Evolutionary conservation across 2,888 invertebrate genomes (phyloP), one percentile per base, ranked within the genome.

Genomic region (Scaeva pyrastri): DNA sequence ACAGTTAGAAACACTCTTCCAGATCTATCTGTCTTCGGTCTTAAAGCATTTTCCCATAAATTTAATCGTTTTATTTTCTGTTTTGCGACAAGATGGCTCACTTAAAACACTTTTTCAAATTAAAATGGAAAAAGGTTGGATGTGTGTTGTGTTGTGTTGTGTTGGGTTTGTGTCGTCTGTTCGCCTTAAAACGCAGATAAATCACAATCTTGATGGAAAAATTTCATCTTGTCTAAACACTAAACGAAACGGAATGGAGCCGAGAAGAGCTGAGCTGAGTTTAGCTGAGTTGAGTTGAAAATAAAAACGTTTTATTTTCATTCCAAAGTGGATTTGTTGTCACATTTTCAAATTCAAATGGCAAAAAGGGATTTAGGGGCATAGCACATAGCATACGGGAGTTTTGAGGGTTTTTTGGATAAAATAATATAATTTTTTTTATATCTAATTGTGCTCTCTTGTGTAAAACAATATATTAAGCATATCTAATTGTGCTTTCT

Each of bases 181-280:
- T 23, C n/a, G 43, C 52, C 48, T 73, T 66, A 64, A 79, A 66
- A 73, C 70, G 45, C 72, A 76, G 64, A 82, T 82, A 82, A 77
- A 77, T 76, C 77, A 82, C 82, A 82, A 82, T 82, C 82, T 76
- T 66, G 76, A 77, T 77, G 71, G 71, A 43, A 66, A 72, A 82
- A 66, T 76, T 48, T 76, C 58, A 58, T 76, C 58, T 68, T 66
- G 82, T 72, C 72, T 77, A 43, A 52, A 76, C 36, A 55, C 31
- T 31, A 48, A 52, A 76, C 36, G 62, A 26, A 71, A 64, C 45
- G 2, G 12, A 45, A 45, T 19, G 12, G 11, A 12, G 26, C 11
- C 26, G 16, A 76, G 21, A 31, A 31, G 3, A 8, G 31, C 31
- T 31, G 31, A 31, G 31, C 31, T 31, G 31, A 31, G 31, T 5